phyloP scores from a whole-genome alignment of 2,797 vertebrate species.

The Sternotherus odoratus region DNA sequence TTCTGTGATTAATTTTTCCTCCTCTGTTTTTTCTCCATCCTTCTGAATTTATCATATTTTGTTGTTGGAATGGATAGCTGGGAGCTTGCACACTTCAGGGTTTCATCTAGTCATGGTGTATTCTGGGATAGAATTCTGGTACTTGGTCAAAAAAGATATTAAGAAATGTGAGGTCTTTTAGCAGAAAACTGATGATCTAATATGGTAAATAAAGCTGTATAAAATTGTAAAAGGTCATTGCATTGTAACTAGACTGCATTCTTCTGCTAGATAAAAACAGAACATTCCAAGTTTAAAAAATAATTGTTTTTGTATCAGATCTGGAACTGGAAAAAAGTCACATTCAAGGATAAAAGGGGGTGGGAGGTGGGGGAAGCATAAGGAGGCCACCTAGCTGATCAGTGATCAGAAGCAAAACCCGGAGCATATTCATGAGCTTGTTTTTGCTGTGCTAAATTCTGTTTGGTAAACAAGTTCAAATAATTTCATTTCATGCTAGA shows the following conservation, averaged over 20 bases:
- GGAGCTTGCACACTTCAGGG: background rate
- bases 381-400: background rate
- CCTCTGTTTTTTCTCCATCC: background rate
- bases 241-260: background rate
- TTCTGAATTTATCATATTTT: background rate
- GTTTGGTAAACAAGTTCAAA: slow-evolving; percentile 40
- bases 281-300: background rate
- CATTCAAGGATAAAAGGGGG: slow-evolving; percentile 16
- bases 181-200: background rate
- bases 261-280: background rate
- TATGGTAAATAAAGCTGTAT: background rate
- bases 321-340: background rate
- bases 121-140: background rate
- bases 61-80: background rate
- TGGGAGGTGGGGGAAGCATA: no score
- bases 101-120: rapidly evolving
- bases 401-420: slow-evolving; percentile 5
- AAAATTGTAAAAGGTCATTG: background rate
- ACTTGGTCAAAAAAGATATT: background rate
- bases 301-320: background rate
- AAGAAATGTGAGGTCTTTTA: background rate
- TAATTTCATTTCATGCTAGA: slow-evolving; percentile 19
- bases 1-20: background rate
- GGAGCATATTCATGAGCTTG: background rate
- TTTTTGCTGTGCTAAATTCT: background rate